Percentiles rank a stretch among this genome's conserved stretches.
Conservation (phyloP, 2,888 invertebrate genomes). For the Campoplex nolae region DNA sequence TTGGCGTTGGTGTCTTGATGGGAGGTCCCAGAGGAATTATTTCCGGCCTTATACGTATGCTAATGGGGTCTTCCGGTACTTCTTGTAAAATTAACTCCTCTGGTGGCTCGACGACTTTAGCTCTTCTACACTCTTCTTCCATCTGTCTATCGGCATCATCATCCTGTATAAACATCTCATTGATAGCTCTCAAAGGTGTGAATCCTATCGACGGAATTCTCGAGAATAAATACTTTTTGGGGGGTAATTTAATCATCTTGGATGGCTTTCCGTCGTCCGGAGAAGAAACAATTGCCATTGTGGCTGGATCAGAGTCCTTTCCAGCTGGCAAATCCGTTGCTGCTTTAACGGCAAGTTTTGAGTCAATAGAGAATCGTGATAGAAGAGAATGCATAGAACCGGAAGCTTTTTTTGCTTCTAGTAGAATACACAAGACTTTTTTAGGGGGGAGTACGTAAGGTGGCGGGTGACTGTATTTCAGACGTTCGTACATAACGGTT, state of each 20-base stretch:
- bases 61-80: constrained; percentile 70
- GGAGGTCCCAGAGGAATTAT: constrained; percentile 80
- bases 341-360: constrained; percentile 78
- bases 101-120: constrained; percentile 12
- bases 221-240: constrained; percentile 79
- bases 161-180: constrained; percentile 78
- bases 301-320: constrained; percentile 53
- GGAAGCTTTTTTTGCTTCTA: constrained; percentile 80
- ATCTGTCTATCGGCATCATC: constrained; percentile 67
- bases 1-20: constrained; percentile 78
- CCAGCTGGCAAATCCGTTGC: constrained; percentile 67
- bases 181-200: constrained; percentile 80
- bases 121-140: constrained; percentile 65
- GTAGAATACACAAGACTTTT: constrained; percentile 75
- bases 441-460: constrained; percentile 79
- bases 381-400: constrained; percentile 80
- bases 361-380: constrained; percentile 82
- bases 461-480: constrained; percentile 79
- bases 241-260: constrained; percentile 80
- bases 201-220: constrained; percentile 76
- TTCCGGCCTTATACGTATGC: constrained; percentile 71
- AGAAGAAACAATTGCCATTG: constrained; percentile 55
- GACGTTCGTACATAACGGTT: constrained; percentile 74
- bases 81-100: constrained; percentile 53
- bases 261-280: constrained; percentile 56